Evolutionary conservation across 2,888 invertebrate species (phyloP).

Genomic region (Leptinotarsa haldemani): DNA sequence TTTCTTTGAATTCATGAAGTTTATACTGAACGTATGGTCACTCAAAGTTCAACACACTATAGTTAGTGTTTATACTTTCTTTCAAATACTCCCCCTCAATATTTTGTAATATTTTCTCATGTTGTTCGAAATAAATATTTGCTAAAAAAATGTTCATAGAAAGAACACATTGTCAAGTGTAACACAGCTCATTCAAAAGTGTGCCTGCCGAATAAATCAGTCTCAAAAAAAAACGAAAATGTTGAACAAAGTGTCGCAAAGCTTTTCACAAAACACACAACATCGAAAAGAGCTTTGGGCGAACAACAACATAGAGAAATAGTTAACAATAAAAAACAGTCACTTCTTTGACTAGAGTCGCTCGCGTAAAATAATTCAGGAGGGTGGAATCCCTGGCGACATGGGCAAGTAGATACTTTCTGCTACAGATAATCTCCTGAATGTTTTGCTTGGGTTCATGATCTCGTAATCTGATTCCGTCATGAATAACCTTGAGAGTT

Average conservation of each 20-base stretch:
- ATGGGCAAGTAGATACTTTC: conserved; percentile 62
- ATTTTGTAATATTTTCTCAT: too few relatives aligned
- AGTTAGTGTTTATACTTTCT: too few relatives aligned
- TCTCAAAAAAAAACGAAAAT: background rate
- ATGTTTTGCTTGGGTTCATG: conserved; percentile 59
- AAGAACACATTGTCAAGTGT: background rate
- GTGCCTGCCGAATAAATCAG: conserved; percentile 4
- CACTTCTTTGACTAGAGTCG: background rate
- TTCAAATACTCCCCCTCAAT: too few relatives aligned
- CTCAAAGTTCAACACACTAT: too few relatives aligned
- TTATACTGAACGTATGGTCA: too few relatives aligned
- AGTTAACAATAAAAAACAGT: background rate
- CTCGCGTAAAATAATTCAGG: background rate
- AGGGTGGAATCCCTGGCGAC: conserved; percentile 55
- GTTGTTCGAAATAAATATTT: background rate
- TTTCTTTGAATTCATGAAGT: too few relatives aligned
- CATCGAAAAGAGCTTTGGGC: conserved; percentile 7
- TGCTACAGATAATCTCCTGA: conserved; percentile 48
- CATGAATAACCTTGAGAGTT: conserved; percentile 61
- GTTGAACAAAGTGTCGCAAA: background rate
- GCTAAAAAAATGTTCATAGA: background rate
- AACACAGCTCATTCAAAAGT: background rate
- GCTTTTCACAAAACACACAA: conserved; percentile 2
- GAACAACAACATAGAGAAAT: conserved; percentile 8
- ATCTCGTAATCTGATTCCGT: conserved; percentile 60